Evolutionary conservation across 2,888 invertebrate genomes (phyloP).

Genomic region (Napeogenes sylphis): DNA sequence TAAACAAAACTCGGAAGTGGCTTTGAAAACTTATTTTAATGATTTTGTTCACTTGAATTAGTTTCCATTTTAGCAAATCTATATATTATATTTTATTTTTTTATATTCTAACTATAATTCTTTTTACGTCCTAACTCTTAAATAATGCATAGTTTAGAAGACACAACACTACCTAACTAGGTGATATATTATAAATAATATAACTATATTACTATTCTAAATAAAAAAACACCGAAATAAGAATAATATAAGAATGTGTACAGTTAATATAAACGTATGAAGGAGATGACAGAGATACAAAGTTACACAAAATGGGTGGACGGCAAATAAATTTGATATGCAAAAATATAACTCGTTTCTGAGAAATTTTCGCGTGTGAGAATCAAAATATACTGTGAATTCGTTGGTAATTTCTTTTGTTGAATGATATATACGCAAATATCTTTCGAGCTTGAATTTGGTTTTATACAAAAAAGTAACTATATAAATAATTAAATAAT

Average conservation of each 20-base stretch:
- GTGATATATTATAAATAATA: no score
- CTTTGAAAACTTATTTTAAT: not conserved
- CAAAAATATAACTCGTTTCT: constrained; percentile 7
- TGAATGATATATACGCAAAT: not conserved
- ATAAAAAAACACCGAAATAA: not conserved
- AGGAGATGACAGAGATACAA: constrained; percentile 12
- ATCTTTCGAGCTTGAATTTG: no score
- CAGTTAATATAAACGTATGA: constrained; percentile 3
- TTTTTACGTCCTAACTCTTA: no score
- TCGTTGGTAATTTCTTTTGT: constrained; percentile 1
- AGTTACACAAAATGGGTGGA: constrained; percentile 16
- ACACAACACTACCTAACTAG: no score
- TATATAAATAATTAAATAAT: not conserved
- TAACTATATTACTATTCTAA: no score
- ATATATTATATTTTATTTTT: no score
- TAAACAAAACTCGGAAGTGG: not conserved
- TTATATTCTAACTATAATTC: no score
- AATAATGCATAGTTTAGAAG: no score
- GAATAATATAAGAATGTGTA: not conserved
- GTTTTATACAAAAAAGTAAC: no score
- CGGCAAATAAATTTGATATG: constrained; percentile 12
- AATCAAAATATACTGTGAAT: not conserved
- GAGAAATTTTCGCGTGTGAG: constrained; percentile 1
- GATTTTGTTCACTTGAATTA: no score
- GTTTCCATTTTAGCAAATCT: no score